These are phyloP conservation scores for Muntiacus muntjak DNA, from an alignment of 2,113 vertebrate species.

Conservation along the genomic window DNA sequence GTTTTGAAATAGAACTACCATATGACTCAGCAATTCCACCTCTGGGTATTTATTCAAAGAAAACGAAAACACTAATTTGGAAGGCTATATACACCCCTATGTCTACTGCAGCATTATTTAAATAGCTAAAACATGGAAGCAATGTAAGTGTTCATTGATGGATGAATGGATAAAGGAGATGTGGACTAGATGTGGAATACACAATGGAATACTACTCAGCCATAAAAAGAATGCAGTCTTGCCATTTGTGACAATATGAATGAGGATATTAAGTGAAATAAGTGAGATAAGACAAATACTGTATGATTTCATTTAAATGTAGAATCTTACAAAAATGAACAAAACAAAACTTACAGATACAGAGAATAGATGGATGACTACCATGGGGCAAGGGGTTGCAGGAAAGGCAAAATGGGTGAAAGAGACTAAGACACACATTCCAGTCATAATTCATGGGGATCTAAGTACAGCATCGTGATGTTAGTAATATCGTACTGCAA, in stretches of 20 bases:
- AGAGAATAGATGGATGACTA: background rate
- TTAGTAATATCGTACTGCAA: background rate
- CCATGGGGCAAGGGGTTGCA: rapidly evolving
- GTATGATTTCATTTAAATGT: background rate
- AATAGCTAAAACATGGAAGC: background rate
- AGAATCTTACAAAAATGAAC: background rate
- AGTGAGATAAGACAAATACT: background rate
- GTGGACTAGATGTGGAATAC: background rate
- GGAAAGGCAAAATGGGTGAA: background rate
- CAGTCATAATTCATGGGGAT: background rate
- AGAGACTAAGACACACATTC: background rate
- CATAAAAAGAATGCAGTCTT: background rate
- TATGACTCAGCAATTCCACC: background rate
- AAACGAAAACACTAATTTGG: background rate
- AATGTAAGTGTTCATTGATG: background rate
- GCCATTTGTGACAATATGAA: background rate
- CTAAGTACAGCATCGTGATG: background rate
- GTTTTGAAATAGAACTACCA: background rate
- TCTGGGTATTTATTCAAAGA: background rate
- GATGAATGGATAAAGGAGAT: background rate
- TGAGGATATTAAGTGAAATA: background rate
- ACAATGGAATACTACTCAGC: background rate
- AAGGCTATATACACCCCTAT: background rate
- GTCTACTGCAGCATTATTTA: background rate
- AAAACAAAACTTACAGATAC: background rate